These are phyloP conservation scores for Phalanger gymnotis DNA, from an alignment of 2,797 vertebrate species.

Conservation along the genomic window DNA sequence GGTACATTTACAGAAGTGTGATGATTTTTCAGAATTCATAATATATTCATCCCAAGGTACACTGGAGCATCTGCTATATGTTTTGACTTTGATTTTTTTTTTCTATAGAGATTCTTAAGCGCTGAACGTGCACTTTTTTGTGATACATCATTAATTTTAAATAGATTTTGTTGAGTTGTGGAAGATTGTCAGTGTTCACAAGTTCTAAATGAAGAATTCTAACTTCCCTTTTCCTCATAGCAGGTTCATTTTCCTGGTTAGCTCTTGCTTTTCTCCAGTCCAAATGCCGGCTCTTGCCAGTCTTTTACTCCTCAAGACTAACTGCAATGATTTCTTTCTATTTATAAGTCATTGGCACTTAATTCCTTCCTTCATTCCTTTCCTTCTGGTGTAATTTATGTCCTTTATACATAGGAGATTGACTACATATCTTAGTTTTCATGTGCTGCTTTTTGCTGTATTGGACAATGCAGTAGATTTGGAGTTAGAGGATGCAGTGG, in stretches of 20 bases:
- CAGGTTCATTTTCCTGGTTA: background rate
- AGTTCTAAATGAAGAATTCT: constrained; percentile 13
- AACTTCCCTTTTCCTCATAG: background rate
- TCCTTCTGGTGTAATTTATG: background rate
- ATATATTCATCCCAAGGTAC: constrained; percentile 68
- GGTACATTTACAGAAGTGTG: constrained; percentile 52
- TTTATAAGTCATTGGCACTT: background rate
- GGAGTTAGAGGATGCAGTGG: background rate
- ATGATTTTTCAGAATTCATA: constrained; percentile 67
- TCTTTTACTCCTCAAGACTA: background rate
- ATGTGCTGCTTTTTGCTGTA: background rate
- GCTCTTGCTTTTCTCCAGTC: background rate
- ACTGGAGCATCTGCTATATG: constrained; percentile 61
- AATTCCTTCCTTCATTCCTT: background rate
- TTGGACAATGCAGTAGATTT: background rate
- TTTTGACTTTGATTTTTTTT: constrained; percentile 47
- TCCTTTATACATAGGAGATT: background rate
- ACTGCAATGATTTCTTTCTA: constrained; percentile 31
- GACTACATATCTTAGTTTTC: background rate
- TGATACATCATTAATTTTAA: constrained; percentile 65
- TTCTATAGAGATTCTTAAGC: constrained; percentile 38
- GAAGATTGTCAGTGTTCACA: constrained; percentile 55
- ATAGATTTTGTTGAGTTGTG: constrained; percentile 28
- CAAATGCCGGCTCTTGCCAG: constrained; percentile 9
- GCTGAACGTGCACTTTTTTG: constrained; percentile 51